These are phyloP conservation scores for Onychorhynchus coronatus DNA, from an alignment of 2,113 vertebrate species.

Conservation along the genomic window DNA sequence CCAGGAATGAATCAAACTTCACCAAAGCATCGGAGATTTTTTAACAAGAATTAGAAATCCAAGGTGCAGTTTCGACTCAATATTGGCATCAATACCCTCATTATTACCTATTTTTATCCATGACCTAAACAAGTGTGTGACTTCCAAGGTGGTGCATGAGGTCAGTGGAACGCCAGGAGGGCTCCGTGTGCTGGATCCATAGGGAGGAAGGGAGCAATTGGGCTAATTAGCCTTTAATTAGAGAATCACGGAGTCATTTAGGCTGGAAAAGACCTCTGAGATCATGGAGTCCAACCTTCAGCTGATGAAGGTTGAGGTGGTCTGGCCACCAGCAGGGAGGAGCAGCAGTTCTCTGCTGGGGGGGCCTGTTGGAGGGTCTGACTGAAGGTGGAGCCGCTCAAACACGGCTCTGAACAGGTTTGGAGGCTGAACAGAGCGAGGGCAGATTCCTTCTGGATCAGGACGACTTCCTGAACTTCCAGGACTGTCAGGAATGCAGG, in stretches of 20 bases:
- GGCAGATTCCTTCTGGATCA: not conserved
- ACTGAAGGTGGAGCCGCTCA: not conserved
- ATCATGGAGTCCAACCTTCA: not conserved
- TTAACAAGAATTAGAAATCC: not conserved
- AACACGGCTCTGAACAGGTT: not conserved
- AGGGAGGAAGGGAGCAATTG: not conserved
- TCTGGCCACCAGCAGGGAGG: not conserved
- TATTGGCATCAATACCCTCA: not conserved
- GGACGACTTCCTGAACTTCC: not conserved
- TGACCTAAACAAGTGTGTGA: not conserved
- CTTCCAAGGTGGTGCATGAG: not conserved
- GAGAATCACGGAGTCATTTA: not conserved
- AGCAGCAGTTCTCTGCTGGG: not conserved
- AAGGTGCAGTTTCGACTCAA: not conserved
- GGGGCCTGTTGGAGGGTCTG: not conserved
- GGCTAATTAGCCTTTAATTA: not conserved
- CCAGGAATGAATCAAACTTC: not conserved
- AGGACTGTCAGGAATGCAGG: not conserved
- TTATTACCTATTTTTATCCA: not conserved
- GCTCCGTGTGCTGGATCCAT: not conserved
- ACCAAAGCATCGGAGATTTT: not conserved
- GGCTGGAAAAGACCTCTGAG: not conserved
- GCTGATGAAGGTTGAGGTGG: not conserved
- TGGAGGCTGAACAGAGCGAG: not conserved
- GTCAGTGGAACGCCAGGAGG: not conserved